Conservation (phyloP, 2,113 vertebrate genomes). For the Aphelocoma coerulescens region DNA sequence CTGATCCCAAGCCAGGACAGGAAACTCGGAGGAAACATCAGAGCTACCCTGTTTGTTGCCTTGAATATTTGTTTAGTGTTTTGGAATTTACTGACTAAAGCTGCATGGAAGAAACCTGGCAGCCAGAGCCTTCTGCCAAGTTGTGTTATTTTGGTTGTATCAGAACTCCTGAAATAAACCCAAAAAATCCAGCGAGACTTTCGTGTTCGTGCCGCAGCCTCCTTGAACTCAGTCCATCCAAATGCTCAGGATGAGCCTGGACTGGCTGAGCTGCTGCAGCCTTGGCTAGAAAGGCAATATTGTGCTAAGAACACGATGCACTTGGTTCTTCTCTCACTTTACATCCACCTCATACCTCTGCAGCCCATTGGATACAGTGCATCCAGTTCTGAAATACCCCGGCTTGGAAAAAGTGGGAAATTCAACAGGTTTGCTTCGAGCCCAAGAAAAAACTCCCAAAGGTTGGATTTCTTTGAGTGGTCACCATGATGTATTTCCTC, state of each 20-base stretch:
- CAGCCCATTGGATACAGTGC: background rate
- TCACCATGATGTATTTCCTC: background rate
- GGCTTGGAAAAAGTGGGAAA: background rate
- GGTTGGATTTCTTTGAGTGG: background rate
- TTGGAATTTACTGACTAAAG: slow-evolving; percentile 51
- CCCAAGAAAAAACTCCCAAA: background rate
- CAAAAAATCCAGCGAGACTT: background rate
- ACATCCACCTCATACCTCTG: background rate
- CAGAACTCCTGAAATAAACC: slow-evolving; percentile 57
- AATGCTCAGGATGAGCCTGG: background rate
- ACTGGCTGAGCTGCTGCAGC: background rate
- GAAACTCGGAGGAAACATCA: slow-evolving; percentile 59
- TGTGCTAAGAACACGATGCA: background rate
- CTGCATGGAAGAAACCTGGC: slow-evolving; percentile 19
- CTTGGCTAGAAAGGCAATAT: background rate
- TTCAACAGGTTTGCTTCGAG: background rate
- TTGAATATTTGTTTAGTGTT: slow-evolving; percentile 57
- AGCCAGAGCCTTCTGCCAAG: slow-evolving; percentile 21
- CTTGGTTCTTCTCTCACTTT: background rate
- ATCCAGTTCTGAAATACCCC: background rate
- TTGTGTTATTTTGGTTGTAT: slow-evolving; percentile 46
- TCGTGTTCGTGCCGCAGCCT: background rate
- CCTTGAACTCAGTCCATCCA: background rate
- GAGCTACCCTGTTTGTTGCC: slow-evolving; percentile 47
- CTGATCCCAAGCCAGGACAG: slow-evolving; percentile 29